Evolutionary conservation across 2,113 vertebrate species (phyloP), one percentile per base, ranked within the genome.

Genomic region (Lichenostomus cassidix): DNA sequence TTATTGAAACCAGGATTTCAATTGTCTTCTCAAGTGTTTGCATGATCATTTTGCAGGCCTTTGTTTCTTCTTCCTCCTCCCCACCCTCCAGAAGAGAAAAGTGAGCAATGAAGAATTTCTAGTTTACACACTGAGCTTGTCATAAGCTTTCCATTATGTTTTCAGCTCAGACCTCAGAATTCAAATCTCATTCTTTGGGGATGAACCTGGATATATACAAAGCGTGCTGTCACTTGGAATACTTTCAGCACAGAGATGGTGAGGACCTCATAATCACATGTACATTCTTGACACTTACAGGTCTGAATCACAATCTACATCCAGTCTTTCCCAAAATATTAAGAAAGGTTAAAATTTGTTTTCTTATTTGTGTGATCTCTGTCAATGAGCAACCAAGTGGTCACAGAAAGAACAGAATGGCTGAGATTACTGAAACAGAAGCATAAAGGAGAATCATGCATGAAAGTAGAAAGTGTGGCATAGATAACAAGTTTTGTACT

Each of bases 131-230:
- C 41, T 20, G 20, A 82, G 41, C 14, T 52, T 83, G 47, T 58
- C 75, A 93, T 68, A 91, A 96, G 68, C 44, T 88, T 97, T 80
- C 91, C 42, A 90, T 96, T 94, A 96, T 64, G 84, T 73, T 96
- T 94, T 86, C 71, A 88, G 33, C 69, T 83, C 67, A 87, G 90
- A 90, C 79, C 73, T 94, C 71, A 87, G 75, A 84, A 88, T 89
- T 93, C 67, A 90, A 94, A 95, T 58, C 49, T 89, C 89, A 83
- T 96, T 84, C 46, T 94, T 96, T 92, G 33, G 35, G 59, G 53
- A 90, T 94, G 71, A 96, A 97, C 92, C 80, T 27, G 35, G 58
- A 89, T 75, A 84, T 82, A 92, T n/a, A 55, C 0, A 0, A 91
- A 96, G 63, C 42, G 50, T 10, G 3, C 52, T 68, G 55, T 58